Evolutionary conservation across 2,888 invertebrate genomes (phyloP), one percentile per base, ranked within the genome.

Genomic region (Limenitis camilla): DNA sequence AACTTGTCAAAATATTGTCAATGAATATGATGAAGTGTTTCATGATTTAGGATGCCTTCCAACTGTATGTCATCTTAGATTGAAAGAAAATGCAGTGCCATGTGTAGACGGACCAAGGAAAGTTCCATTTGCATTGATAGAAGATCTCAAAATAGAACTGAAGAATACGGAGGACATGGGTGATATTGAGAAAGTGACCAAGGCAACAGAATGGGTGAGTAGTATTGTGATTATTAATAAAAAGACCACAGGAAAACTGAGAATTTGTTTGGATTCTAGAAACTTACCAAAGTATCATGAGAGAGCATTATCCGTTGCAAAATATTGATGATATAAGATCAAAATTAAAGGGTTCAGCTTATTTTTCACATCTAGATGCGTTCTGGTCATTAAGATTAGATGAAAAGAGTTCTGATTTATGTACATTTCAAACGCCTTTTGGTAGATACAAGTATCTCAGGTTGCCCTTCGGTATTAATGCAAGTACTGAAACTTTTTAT

Each of bases 361-460:
- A 52, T 48, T 62, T 62, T 49, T 40, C 55, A n/a, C 56, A 42
- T 10, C 33, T 61, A 28, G 63, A 62, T 57, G 59, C 57, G n/a
- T 64, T 59, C 40, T 61, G 59, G 58, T 61, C 58, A 55, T 32
- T 61, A 9, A 41, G 31, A 36, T 42, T 64, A 9, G 19, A 31
- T 30, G 52, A 58, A 28, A 11, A 29, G 5, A 49, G 50, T 4
- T 61, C 61, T 10, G 51, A 56, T 11, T 49, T 62, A 1, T 62
- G 61, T 31, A 64, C 64, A n/a, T 64, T 62, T 33, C 57, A 56
- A 11, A 60, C 64, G 39, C 62, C 58, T 0, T 55, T 39, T 49
- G 60, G 61, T 5, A 28, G 64, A 9, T 62, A 58, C 33, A 46
- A 53, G 19, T 64, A 53, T 43, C 29, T 27, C 5, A 39, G 61